phyloP scores from a whole-genome alignment of 2,113 vertebrate genomes.

The Podarcis muralis region DNA sequence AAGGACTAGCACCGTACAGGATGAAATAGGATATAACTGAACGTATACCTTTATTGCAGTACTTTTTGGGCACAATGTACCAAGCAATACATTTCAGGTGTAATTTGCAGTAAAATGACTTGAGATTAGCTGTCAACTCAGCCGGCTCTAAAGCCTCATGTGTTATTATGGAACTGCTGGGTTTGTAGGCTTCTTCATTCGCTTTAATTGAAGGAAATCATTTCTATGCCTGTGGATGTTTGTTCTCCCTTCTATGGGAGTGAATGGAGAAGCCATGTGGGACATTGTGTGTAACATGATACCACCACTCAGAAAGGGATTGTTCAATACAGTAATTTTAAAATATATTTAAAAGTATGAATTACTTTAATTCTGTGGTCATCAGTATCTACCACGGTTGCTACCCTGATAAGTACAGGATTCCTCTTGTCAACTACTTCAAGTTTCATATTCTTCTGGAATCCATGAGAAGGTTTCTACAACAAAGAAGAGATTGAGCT shows the following conservation, averaged over 20 bases:
- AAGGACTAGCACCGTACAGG: neutral
- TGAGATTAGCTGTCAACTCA: neutral
- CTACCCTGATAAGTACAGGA: slow-evolving; percentile 83
- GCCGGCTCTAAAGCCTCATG: neutral
- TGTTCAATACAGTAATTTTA: neutral
- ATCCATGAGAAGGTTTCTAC: slow-evolving; percentile 85
- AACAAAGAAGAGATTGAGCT: slow-evolving; percentile 28
- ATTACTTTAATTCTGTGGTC: slow-evolving; percentile 85
- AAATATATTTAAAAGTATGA: slow-evolving; percentile 2
- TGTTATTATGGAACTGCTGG: neutral
- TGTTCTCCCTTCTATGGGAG: neutral
- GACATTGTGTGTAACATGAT: neutral
- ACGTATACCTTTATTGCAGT: neutral
- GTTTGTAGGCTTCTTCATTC: neutral
- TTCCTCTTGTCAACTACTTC: slow-evolving; percentile 87
- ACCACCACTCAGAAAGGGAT: neutral
- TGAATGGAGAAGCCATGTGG: neutral
- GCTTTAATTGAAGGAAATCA: neutral
- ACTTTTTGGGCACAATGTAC: neutral
- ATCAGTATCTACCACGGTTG: slow-evolving; percentile 82
- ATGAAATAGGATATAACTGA: slow-evolving; percentile 4
- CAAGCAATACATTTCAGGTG: neutral
- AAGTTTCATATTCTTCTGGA: slow-evolving; percentile 86
- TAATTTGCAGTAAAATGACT: neutral
- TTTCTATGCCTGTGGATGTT: neutral